Evolutionary conservation across 2,797 vertebrate genomes (phyloP).

Genomic region (Adrianichthys oophorus): DNA sequence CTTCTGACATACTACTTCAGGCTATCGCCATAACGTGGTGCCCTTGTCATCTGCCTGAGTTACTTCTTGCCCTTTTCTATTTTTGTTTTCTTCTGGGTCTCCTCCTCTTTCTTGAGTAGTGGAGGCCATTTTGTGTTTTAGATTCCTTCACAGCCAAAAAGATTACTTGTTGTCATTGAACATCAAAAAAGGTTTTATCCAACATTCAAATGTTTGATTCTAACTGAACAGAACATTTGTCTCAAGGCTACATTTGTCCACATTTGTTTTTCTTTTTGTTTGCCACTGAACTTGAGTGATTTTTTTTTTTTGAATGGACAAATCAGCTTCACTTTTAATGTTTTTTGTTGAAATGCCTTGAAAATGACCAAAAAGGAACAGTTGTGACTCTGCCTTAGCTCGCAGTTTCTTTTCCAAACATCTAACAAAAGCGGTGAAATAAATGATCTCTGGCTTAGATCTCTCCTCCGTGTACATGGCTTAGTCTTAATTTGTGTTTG

Average conservation of each 20-base stretch:
- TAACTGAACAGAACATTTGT: constrained; percentile 5
- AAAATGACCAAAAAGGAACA: constrained; percentile 27
- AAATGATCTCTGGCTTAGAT: constrained; percentile 52
- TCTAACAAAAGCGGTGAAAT: constrained; percentile 62
- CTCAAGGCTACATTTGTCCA: constrained; percentile 7
- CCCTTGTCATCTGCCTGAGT: constrained; percentile 23
- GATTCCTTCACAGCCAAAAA: constrained; percentile 24
- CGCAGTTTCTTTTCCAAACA: constrained; percentile 41
- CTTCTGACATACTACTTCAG: constrained; percentile 37
- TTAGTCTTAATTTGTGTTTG: constrained; percentile 27
- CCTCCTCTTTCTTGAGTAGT: constrained; percentile 23
- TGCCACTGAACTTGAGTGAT: constrained; percentile 3
- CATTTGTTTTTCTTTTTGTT: constrained; percentile 1
- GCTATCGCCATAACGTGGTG: constrained; percentile 24
- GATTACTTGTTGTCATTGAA: constrained; percentile 32
- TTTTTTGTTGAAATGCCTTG: constrained; percentile 6
- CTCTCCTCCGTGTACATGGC: constrained; percentile 4
- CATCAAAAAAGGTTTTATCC: constrained; percentile 24
- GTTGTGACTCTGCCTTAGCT: constrained; percentile 36
- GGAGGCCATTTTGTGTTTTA: constrained; percentile 54
- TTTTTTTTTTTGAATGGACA: background rate
- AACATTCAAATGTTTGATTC: constrained; percentile 6
- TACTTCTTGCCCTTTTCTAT: constrained; percentile 15
- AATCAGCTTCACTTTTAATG: background rate
- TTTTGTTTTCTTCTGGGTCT: background rate